Conservation (phyloP, 64 coral and sea anemone species). For the Montipora cactus region DNA sequence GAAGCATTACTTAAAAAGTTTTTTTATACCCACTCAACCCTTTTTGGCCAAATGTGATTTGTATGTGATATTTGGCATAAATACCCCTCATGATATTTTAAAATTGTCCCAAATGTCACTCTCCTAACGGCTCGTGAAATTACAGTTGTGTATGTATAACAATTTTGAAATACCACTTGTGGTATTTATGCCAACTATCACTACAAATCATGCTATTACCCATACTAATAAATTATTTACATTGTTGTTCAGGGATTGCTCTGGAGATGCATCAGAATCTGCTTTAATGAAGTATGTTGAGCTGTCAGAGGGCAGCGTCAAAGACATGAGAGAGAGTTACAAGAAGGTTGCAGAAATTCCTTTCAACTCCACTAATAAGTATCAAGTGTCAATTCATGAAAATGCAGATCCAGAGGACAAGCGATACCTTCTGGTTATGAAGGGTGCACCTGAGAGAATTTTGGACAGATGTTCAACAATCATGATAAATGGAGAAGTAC, state of each 20-base stretch:
- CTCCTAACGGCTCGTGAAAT: too few species aligned
- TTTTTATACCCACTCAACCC: too few species aligned
- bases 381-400: constrained; percentile 95
- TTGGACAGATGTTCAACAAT: constrained; percentile 95
- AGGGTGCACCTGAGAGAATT: constrained; percentile 97
- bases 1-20: too few species aligned
- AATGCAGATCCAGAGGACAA: constrained; percentile 67
- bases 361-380: constrained; percentile 99
- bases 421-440: constrained; percentile 93
- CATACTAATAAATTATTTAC: too few species aligned
- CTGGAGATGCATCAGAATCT: constrained; percentile 99
- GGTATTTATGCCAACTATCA: too few species aligned
- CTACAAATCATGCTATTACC: too few species aligned
- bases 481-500: constrained; percentile 75
- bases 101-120: too few species aligned
- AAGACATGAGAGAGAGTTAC: constrained; percentile 75
- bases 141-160: too few species aligned
- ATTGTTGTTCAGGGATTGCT: constrained; percentile 65
- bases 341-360: constrained; percentile 93
- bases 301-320: constrained; percentile 84
- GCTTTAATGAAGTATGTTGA: constrained; percentile 95
- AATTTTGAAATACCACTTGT: too few species aligned
- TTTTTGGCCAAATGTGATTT: too few species aligned
- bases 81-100: too few species aligned
- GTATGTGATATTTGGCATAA: too few species aligned